phyloP scores from a whole-genome alignment of 2,113 vertebrate genomes.

The Trochalopteron elliotii region DNA sequence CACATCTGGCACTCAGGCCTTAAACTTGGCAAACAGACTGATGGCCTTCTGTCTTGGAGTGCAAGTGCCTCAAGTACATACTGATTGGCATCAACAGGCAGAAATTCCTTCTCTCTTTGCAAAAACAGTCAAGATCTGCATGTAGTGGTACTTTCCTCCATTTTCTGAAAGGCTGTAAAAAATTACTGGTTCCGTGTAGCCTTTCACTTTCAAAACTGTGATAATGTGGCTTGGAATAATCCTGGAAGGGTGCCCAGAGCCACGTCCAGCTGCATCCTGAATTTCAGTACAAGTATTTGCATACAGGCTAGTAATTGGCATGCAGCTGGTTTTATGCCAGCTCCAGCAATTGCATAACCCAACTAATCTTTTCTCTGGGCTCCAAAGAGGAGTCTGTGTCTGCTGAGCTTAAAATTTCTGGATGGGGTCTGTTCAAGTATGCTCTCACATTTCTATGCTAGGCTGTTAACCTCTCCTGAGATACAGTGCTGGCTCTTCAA shows the following conservation, averaged over 20 bases:
- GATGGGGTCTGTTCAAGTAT: not conserved
- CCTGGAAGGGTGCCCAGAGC: constrained; percentile 38
- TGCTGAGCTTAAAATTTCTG: constrained; percentile 10
- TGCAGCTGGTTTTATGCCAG: constrained; percentile 44
- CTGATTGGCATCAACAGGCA: constrained; percentile 45
- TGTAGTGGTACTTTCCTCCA: constrained; percentile 33
- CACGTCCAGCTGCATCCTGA: constrained; percentile 55
- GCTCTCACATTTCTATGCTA: not conserved
- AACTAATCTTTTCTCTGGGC: constrained; percentile 9
- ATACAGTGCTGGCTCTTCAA: not conserved
- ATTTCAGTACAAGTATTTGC: constrained; percentile 46
- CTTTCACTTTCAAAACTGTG: constrained; percentile 46
- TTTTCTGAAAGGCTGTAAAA: constrained; percentile 53
- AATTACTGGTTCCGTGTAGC: constrained; percentile 21
- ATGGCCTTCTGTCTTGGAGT: constrained; percentile 32
- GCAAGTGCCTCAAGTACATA: constrained; percentile 29
- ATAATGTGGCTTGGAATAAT: constrained; percentile 52
- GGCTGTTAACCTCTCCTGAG: not conserved
- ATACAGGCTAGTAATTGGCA: constrained; percentile 19
- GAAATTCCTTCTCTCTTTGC: constrained; percentile 43
- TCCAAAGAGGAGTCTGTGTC: not conserved
- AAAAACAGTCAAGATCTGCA: not conserved
- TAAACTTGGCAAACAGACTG: not conserved
- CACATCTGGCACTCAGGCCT: constrained; percentile 44
- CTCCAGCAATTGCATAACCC: constrained; percentile 51